Evolutionary conservation across 30 jellyfish, hydroid and myxozoan genomes (phyloP).

Genomic region (Turritopsis dohrnii): DNA sequence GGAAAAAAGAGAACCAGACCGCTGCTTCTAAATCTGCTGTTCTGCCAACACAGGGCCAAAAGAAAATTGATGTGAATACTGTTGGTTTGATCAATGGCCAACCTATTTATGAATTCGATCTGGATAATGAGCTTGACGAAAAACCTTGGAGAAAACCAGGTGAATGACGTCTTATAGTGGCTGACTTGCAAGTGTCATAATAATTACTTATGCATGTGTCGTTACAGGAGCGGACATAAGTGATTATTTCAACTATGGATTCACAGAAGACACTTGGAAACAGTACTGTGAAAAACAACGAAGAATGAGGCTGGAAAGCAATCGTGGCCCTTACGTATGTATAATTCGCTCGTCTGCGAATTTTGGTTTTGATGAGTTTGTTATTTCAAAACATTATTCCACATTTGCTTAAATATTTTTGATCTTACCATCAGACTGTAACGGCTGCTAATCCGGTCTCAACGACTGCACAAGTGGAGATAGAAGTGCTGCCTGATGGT

Average conservation of each 20-base stretch:
- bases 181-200: neutral
- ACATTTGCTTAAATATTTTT: neutral
- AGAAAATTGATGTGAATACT: slow-evolving; percentile 84
- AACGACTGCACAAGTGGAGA: slow-evolving; percentile 41
- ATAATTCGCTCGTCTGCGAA: neutral
- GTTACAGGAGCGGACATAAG: slow-evolving; percentile 95
- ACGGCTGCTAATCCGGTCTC: slow-evolving; percentile 27
- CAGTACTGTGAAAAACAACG: slow-evolving; percentile 98
- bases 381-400: neutral
- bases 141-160: slow-evolving; percentile 99
- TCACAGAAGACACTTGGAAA: slow-evolving; percentile 98
- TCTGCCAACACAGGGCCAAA: slow-evolving; percentile 47
- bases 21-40: slow-evolving; percentile 57
- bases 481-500: slow-evolving; percentile 58
- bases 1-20: slow-evolving; percentile 42
- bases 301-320: slow-evolving; percentile 67
- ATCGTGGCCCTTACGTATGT: slow-evolving; percentile 38
- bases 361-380: neutral
- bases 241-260: slow-evolving; percentile 96
- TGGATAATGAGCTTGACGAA: slow-evolving; percentile 95
- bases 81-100: slow-evolving; percentile 82
- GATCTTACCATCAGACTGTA: slow-evolving; percentile 24
- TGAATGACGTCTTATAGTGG: neutral
- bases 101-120: slow-evolving; percentile 94
- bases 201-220: neutral